Base-by-base conservation (phyloP, 53 echinoderm and acorn worm genomes). In the Glandiceps talaboti region DNA sequence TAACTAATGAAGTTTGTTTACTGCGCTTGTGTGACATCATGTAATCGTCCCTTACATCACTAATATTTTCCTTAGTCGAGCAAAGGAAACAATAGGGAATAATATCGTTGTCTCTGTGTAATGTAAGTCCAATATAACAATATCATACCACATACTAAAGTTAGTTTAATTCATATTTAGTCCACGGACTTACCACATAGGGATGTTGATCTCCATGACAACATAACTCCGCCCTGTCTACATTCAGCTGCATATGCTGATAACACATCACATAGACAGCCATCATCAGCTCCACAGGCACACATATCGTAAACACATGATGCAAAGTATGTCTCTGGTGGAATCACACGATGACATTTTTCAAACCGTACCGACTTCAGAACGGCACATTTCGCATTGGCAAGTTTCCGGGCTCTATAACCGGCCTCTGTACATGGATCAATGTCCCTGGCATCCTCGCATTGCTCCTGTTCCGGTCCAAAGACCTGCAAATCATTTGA, bases 301-400 rank as follows among this genome's bases (percentile, higher is more conserved):
- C 99, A 99, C 80, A 99, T 88, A 82, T 99, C 99, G 72, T 99
- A 99, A 20, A 94, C 99, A 72, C 99, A 99, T 28, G 99, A 89
- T 31, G 93, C 91, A 78, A 91, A 99, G 88, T 99, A 99, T 6
- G 89, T 87, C 64, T 93, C 89, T 14, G 97, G 97, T 1, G 93
- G 89, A 0, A 97, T 91, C 1, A 80, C 81, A 0, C 75, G 72
- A 78, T 97, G 97, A 29, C 97, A 97, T 1, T 83, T 73, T 1
- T 88, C 79, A 77, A 99, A 94, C 29, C 99, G 85, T 25, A 81
- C 84, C 0, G 93, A 94, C 85, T 94, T 99, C 33, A 99, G 86
- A 32, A 94, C 84, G 32, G 91, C 80, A 30, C 99, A 99, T 74
- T 94, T 99, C 79, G 89, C 89, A 89, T 99, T 99, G 72, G 94